Evolutionary conservation across 2,888 invertebrate genomes (phyloP).

Genomic region (Drosophila anceps): DNA sequence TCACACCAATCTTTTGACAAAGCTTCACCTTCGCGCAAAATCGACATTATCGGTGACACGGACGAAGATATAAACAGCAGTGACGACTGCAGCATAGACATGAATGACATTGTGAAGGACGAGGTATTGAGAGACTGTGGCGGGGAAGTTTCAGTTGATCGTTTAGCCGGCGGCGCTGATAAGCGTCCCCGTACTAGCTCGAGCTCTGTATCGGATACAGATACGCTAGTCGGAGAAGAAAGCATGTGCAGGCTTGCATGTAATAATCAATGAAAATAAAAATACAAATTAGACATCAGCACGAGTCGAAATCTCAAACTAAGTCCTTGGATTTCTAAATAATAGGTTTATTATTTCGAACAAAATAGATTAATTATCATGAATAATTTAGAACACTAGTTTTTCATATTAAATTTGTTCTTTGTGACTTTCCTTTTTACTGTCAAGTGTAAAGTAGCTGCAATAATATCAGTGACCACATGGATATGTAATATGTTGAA

Average conservation of each 20-base stretch:
- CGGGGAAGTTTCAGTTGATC: constrained; percentile 9
- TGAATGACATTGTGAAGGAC: not conserved
- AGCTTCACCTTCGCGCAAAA: constrained; percentile 14
- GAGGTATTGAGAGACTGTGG: constrained; percentile 19
- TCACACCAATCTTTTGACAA: constrained; percentile 2
- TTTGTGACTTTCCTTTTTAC: too few relatives aligned
- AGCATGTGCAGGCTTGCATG: constrained; percentile 30
- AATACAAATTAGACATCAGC: constrained; percentile 20
- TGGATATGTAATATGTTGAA: not conserved
- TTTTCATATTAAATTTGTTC: not conserved
- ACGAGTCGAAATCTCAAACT: constrained; percentile 11
- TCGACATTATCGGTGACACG: constrained; percentile 13
- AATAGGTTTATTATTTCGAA: not conserved
- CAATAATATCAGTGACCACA: not conserved
- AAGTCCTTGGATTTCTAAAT: not conserved
- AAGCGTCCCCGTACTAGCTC: constrained; percentile 18
- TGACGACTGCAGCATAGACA: constrained; percentile 10
- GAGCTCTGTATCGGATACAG: constrained; percentile 61
- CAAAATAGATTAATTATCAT: not conserved
- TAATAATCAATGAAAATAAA: constrained; percentile 34
- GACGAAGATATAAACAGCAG: constrained; percentile 27
- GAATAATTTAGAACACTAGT: not conserved
- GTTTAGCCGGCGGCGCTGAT: constrained; percentile 64
- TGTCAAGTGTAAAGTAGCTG: not conserved
- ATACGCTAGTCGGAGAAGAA: constrained; percentile 61